Evolutionary conservation across 2,888 invertebrate genomes (phyloP).

Genomic region (Pristionchus entomophagus): DNA sequence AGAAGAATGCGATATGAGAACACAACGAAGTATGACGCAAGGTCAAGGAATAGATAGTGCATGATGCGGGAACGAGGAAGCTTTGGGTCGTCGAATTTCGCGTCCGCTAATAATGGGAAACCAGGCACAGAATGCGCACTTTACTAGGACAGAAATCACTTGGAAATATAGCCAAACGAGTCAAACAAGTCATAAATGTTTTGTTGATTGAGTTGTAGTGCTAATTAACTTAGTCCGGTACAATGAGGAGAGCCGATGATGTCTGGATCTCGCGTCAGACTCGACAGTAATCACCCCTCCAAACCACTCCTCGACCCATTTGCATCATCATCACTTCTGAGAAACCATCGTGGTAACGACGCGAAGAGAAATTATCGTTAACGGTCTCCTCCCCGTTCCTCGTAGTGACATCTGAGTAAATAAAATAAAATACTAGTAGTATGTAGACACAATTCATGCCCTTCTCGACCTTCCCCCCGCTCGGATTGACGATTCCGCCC

Average conservation of each 20-base stretch:
- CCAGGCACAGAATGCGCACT: too few relatives aligned
- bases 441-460: not conserved
- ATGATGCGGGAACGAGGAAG: not conserved
- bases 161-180: too few relatives aligned
- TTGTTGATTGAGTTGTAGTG: too few relatives aligned
- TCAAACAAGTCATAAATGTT: too few relatives aligned
- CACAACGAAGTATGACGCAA: not conserved
- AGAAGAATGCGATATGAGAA: constrained; percentile 15
- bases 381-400: not conserved
- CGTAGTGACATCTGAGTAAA: not conserved
- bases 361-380: not conserved
- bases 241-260: too few relatives aligned
- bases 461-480: not conserved
- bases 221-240: too few relatives aligned
- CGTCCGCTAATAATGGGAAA: too few relatives aligned
- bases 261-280: too few relatives aligned
- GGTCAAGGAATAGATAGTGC: not conserved
- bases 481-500: not conserved
- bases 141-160: too few relatives aligned
- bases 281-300: too few relatives aligned
- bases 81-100: too few relatives aligned
- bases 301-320: not conserved
- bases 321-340: not conserved
- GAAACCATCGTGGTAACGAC: too few relatives aligned
- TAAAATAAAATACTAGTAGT: not conserved